Base-by-base conservation (phyloP, 2,797 vertebrate genomes). In the Hippopotamyrus pictus region DNA sequence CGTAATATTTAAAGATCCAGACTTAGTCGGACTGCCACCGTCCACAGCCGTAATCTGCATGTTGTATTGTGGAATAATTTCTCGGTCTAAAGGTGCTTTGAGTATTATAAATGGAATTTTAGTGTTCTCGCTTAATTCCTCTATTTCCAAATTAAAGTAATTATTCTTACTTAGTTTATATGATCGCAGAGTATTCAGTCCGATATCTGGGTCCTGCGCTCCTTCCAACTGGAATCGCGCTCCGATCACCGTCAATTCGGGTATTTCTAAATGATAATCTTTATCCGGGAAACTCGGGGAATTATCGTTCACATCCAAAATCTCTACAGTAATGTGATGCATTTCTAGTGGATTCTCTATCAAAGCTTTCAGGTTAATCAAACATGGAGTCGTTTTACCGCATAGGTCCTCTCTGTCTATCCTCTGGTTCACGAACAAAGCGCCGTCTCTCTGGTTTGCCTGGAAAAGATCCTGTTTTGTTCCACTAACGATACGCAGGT, bases 251-350 rank as follows among this genome's bases (percentile, higher is more conserved):
- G 57, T 62, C 57, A 62, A 3, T 62, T 62, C 57, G 57, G 57
- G 57, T 8, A 62, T 62, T 62, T 62, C 57, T 54, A 97, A 88
- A 19, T 90, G 92, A 88, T 94, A 95, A 29, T 94, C 94, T 88
- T 93, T 93, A 0, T 96, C 95, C 1, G 93, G 91, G 90, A 97
- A 97, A 91, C 89, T 93, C 0, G 97, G 96, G 0, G 93, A 92
- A 89, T 97, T 95, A 89, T 97, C 97, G 57, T 97, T 97, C 9
- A 96, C 89, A 89, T 97, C 96, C 0, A 94, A 46, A 87, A 96
- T 92, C 76, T 96, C 94, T 3, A 96, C 88, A 19, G 93, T 88
- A 3, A 96, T 88, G 4, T 95, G 93, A 41, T 95, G 95, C 94
- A 96, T 95, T 91, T 96, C 94, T 0, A 96, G 93, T 2, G 96